Percentiles rank a stretch among this genome's conserved stretches.
These are phyloP conservation scores for Copidosoma aretas DNA, from an alignment of 2,888 invertebrate species.

Conservation along the genomic window DNA sequence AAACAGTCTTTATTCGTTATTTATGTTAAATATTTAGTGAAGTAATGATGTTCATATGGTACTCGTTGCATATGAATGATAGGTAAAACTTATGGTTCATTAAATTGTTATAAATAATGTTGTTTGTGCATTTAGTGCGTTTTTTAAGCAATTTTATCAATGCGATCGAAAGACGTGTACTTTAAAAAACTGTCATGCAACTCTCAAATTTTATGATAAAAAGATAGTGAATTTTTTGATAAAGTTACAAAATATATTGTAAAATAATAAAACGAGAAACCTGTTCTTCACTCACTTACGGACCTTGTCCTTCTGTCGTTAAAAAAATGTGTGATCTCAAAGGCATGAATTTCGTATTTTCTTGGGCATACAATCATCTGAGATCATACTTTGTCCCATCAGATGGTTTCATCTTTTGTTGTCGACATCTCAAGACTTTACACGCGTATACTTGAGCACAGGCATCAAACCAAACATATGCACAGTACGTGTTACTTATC, in stretches of 20 bases:
- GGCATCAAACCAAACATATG: no score
- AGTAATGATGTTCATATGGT: conserved; percentile 30
- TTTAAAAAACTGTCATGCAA: conserved; percentile 21
- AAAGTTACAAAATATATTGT: conserved; percentile 13
- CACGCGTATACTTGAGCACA: no score
- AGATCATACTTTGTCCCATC: no score
- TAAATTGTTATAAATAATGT: conserved; percentile 39
- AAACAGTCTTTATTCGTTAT: conserved; percentile 18
- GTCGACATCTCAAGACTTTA: no score
- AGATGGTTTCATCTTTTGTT: background rate
- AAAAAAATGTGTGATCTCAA: no score
- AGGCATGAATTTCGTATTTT: no score
- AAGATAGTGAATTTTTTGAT: conserved; percentile 16
- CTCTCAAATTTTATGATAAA: conserved; percentile 29
- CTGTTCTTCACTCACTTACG: background rate
- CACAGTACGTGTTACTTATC: no score
- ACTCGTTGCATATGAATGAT: conserved; percentile 22
- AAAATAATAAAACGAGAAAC: background rate
- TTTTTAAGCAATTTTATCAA: conserved; percentile 18
- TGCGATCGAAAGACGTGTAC: conserved; percentile 9
- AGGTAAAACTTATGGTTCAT: conserved; percentile 32
- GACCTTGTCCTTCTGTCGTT: no score
- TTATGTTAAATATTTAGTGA: conserved; percentile 26
- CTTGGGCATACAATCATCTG: no score
- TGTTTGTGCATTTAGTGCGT: conserved; percentile 25